These are phyloP conservation scores for Tetramorium alpestre DNA, from an alignment of 1,140 invertebrate genomes.

Conservation along the genomic window DNA sequence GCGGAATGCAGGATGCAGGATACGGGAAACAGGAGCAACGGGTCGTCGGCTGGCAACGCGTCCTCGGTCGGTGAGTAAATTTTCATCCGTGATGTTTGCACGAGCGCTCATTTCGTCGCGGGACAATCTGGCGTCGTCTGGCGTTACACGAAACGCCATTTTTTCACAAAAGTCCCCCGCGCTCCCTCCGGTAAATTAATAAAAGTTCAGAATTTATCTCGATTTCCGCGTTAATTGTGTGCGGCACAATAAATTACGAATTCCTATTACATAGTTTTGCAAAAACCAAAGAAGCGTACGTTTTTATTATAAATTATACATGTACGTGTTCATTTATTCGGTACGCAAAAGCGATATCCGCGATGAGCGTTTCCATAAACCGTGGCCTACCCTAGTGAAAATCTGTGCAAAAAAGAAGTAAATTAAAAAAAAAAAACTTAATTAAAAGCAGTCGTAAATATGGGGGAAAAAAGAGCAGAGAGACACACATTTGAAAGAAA, in stretches of 20 bases:
- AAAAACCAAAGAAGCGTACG: neutral
- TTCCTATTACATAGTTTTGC: neutral
- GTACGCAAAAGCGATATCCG: neutral
- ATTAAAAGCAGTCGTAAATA: neutral
- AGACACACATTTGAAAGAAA: neutral
- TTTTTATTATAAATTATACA: neutral
- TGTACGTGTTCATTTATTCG: neutral
- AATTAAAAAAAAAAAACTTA: neutral
- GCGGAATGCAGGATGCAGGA: conserved; percentile 22
- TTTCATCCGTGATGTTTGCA: conserved; percentile 14
- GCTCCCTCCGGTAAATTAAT: neutral
- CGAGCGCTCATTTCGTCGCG: neutral
- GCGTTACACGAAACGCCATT: neutral
- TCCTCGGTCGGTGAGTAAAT: neutral
- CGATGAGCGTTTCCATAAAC: neutral
- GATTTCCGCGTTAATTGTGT: neutral
- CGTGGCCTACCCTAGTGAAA: neutral
- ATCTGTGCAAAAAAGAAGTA: neutral
- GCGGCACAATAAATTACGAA: neutral
- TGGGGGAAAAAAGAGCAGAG: neutral
- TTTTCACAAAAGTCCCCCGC: neutral
- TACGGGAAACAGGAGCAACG: neutral
- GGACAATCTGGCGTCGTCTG: neutral
- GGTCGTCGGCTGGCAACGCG: neutral
- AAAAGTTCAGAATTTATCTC: conserved; percentile 18